Evolutionary conservation across 2,113 vertebrate species (phyloP).

Genomic region (Micronisus gabar): DNA sequence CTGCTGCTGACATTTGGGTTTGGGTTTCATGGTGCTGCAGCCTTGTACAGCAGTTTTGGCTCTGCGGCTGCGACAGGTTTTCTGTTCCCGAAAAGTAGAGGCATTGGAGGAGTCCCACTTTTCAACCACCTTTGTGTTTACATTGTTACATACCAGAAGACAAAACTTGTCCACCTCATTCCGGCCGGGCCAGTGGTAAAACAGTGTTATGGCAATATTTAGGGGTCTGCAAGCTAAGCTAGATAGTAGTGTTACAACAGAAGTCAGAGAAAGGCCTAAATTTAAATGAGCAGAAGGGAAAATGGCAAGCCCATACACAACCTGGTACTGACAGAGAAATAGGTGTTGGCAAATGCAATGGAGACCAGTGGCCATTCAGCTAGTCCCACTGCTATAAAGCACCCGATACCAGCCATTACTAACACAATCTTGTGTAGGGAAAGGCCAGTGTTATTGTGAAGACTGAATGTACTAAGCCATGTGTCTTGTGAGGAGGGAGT

Average conservation of each 20-base stretch:
- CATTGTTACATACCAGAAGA: fast-evolving
- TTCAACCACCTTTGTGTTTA: not conserved
- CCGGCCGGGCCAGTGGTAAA: not conserved
- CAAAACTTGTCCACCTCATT: not conserved
- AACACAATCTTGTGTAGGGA: not conserved
- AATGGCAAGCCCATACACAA: not conserved
- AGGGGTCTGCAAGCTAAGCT: not conserved
- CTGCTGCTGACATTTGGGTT: not conserved
- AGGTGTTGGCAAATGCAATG: not conserved
- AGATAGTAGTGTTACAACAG: not conserved
- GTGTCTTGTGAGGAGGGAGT: not conserved
- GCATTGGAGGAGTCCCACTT: fast-evolving
- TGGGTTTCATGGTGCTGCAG: not conserved
- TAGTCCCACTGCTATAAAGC: not conserved
- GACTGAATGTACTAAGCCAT: not conserved
- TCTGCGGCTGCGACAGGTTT: not conserved
- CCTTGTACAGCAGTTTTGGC: not conserved
- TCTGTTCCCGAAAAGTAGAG: fast-evolving
- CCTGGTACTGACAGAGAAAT: not conserved
- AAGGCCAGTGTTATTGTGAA: not conserved
- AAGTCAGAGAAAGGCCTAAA: not conserved
- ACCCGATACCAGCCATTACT: not conserved
- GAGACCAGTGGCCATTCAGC: not conserved
- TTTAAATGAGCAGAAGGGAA: not conserved
- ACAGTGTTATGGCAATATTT: not conserved